A percentile compares a stretch with the other conserved stretches of the same genome.
Conservation (phyloP, 2,797 vertebrate species). For the Agapornis canus region DNA sequence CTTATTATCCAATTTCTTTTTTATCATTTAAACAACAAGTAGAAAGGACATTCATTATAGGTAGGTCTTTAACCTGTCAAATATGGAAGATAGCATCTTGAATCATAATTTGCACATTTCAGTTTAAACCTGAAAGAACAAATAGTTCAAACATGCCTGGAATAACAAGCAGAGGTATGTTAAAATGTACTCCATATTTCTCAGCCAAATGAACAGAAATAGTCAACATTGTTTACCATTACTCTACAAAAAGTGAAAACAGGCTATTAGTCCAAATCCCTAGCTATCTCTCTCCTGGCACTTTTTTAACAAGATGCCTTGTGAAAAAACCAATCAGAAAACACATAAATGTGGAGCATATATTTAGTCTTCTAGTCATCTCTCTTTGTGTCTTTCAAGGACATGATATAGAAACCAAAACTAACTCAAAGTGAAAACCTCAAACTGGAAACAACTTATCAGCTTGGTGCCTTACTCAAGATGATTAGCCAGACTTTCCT, state of each 20-base stretch:
- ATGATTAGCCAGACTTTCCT: neutral
- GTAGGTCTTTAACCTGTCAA: neutral
- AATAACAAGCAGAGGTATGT: neutral
- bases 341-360: neutral
- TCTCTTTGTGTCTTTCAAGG: neutral
- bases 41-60: neutral
- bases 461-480: neutral
- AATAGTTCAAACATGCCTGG: neutral
- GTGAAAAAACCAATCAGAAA: neutral
- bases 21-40: neutral
- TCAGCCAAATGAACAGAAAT: neutral
- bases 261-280: neutral
- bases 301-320: neutral
- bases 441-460: neutral
- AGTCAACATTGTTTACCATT: neutral
- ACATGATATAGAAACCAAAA: neutral
- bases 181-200: neutral
- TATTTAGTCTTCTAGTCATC: neutral
- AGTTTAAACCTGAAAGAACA: constrained; percentile 2
- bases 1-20: constrained; percentile 28
- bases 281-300: neutral
- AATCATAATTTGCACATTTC: constrained; percentile 15
- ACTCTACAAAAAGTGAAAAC: neutral
- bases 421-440: neutral
- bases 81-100: neutral